phyloP scores from a whole-genome alignment of 2,113 vertebrate genomes.

The Pimephales promelas region DNA sequence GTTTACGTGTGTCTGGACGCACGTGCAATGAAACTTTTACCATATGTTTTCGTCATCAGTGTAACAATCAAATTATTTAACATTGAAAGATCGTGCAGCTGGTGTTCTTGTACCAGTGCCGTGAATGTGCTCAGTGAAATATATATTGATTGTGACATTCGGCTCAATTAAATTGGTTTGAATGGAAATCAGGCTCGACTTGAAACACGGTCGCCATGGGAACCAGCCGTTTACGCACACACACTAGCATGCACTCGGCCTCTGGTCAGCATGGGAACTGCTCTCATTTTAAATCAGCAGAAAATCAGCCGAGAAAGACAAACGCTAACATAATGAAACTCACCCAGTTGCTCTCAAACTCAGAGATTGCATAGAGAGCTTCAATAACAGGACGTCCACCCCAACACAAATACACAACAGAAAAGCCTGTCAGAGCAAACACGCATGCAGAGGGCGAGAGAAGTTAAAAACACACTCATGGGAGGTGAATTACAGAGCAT shows the following conservation, averaged over 20 bases:
- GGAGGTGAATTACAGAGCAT: slow-evolving; percentile 43
- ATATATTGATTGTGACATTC: slow-evolving; percentile 73
- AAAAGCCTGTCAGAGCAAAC: slow-evolving; percentile 1
- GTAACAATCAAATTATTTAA: slow-evolving; percentile 31
- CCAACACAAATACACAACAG: slow-evolving; percentile 32
- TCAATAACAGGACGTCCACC: slow-evolving; percentile 35
- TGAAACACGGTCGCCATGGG: slow-evolving; percentile 68
- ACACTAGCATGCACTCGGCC: slow-evolving; percentile 25
- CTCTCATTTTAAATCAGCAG: slow-evolving; percentile 9
- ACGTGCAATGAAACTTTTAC: background rate
- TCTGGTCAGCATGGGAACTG: background rate
- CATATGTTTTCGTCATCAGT: slow-evolving; percentile 47
- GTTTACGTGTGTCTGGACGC: slow-evolving; percentile 16
- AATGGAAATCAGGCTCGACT: slow-evolving; percentile 72
- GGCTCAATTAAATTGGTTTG: slow-evolving; percentile 67
- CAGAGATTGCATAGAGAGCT: background rate
- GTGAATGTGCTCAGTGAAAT: slow-evolving; percentile 63
- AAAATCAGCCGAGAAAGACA: slow-evolving; percentile 10
- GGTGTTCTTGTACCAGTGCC: slow-evolving; percentile 61
- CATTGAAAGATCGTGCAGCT: slow-evolving; percentile 24
- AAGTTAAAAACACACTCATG: slow-evolving; percentile 28
- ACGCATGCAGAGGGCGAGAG: background rate
- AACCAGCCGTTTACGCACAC: slow-evolving; percentile 49
- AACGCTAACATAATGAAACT: background rate
- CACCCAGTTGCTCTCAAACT: background rate